Evolutionary conservation across 2,113 vertebrate genomes (phyloP).

Genomic region (Stegostoma tigrinum): DNA sequence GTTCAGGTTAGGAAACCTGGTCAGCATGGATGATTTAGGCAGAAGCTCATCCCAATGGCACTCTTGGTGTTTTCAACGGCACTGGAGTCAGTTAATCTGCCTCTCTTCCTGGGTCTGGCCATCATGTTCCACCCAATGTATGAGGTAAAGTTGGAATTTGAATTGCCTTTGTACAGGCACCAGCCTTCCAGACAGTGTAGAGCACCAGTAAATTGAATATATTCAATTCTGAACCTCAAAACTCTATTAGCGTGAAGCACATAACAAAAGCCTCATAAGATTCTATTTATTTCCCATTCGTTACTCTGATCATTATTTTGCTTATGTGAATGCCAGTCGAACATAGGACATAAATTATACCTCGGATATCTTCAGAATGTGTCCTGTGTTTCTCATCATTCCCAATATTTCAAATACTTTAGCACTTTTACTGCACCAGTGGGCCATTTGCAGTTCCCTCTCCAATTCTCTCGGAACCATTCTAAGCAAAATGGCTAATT

Average conservation of each 20-base stretch:
- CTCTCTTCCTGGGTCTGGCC: too few relatives aligned
- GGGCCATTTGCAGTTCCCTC: neutral
- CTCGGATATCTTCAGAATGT: neutral
- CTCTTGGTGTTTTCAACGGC: neutral
- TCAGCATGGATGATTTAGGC: too few relatives aligned
- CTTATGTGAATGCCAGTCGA: neutral
- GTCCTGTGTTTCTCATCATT: neutral
- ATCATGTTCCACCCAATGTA: neutral
- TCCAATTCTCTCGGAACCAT: neutral
- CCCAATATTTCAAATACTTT: neutral
- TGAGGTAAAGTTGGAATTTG: neutral
- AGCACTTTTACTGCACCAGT: neutral
- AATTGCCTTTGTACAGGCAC: neutral
- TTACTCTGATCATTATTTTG: neutral
- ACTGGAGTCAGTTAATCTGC: neutral
- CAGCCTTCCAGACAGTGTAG: neutral
- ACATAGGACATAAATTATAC: neutral
- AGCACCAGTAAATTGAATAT: neutral
- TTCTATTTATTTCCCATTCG: neutral
- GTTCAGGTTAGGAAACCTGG: too few relatives aligned
- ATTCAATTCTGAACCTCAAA: neutral
- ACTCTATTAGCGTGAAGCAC: neutral
- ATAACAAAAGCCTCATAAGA: neutral
- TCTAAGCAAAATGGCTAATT: neutral
- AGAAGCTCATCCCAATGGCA: neutral